Evolutionary conservation across 2,113 vertebrate genomes (phyloP).

Genomic region (Ciconia boyciana): DNA sequence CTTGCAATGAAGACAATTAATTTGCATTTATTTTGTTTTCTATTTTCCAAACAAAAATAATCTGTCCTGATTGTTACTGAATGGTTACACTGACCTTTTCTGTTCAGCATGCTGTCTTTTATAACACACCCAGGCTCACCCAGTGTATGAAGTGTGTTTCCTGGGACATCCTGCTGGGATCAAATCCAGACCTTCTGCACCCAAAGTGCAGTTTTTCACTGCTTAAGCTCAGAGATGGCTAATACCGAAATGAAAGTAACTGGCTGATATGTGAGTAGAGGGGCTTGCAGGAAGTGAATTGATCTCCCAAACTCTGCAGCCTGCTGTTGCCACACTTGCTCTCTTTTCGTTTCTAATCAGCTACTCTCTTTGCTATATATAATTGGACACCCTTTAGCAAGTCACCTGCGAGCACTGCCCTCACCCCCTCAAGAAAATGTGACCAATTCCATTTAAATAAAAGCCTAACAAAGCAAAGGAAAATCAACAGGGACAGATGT

Average conservation of each 20-base stretch:
- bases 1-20: neutral
- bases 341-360: neutral
- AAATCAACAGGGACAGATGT: neutral
- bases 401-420: neutral
- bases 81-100: neutral
- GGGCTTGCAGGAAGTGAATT: neutral
- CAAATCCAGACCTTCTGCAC: neutral
- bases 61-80: neutral
- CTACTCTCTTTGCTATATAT: neutral
- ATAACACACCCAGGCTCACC: neutral
- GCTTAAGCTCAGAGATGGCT: neutral
- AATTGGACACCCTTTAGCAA: neutral
- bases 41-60: neutral
- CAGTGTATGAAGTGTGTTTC: neutral
- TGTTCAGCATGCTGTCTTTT: neutral
- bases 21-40: neutral
- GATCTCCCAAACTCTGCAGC: neutral
- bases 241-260: neutral
- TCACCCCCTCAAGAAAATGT: neutral
- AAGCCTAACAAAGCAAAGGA: neutral
- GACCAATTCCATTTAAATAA: neutral
- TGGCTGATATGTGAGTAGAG: neutral
- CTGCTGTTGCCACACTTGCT: neutral
- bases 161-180: neutral
- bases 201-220: neutral